Base-by-base conservation (phyloP, 2,113 vertebrate genomes). In the Bungarus multicinctus region DNA sequence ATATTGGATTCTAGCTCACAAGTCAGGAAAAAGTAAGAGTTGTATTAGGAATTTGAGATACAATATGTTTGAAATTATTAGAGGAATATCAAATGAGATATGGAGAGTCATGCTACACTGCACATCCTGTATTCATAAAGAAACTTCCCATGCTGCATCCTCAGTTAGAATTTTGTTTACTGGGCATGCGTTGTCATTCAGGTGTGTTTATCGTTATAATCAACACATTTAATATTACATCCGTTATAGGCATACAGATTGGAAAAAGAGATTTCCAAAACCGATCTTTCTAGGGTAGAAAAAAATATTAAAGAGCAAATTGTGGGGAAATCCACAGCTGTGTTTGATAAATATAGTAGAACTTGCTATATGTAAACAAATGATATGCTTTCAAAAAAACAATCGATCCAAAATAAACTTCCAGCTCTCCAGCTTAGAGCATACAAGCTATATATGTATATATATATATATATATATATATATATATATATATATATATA, bases 201-300 rank as follows among this genome's bases (percentile, higher is more conserved):
- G 96, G 96, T 95, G 95, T 96, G 93, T 95, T 96, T 91, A 91
- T 96, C 95, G 91, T 96, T 96, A 94, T 94, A 94, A 91, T 96
- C 95, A 95, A 93, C 96, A 94, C 0, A 10, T 96, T 97, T 97
- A 95, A 95, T 94, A 96, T 94, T 95, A 96, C 91, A 94, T 47
- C 74, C 89, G 16, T 22, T 89, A 47, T 8, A 87, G 30, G 25
- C 45, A 85, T 47, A 16, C 93, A 94, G 30, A 0, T 96, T 92
- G 89, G 91, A 57, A 95, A 97, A 94, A 90, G 81, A 93, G 85
- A 93, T 96, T 96, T 94, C 95, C 93, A 95, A 54, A 87, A 93
- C 94, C 94, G 92, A 92, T 93, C 95, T 94, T 94, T 95, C 94
- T 95, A 95, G 95, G 95, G 95, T 95, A 96, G 95, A 94, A 81